A percentile compares a stretch with the other conserved stretches of the same genome.
phyloP scores from a whole-genome alignment of 2,888 invertebrate species.

The Polydrusus tereticollis region DNA sequence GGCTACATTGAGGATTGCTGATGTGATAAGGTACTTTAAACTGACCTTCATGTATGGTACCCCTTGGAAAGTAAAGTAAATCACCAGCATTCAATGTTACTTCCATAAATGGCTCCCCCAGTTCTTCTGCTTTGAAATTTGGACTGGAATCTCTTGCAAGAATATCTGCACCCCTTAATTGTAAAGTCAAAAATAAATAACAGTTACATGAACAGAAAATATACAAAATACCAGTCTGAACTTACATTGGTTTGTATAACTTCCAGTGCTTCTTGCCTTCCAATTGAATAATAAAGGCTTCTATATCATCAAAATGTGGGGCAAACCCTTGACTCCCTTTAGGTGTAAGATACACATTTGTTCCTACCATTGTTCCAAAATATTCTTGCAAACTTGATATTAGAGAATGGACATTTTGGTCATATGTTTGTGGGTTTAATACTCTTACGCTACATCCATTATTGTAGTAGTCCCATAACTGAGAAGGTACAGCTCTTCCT shows the following conservation, averaged over 20 bases:
- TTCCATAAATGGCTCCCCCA: conserved; percentile 86
- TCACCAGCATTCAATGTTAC: conserved; percentile 87
- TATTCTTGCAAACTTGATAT: conserved; percentile 89
- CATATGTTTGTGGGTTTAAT: conserved; percentile 91
- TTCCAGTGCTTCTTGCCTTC: conserved; percentile 97
- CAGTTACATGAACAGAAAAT: neutral
- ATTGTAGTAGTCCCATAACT: conserved; percentile 91
- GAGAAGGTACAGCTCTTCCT: conserved; percentile 80
- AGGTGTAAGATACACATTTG: conserved; percentile 96
- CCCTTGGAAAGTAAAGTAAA: conserved; percentile 92
- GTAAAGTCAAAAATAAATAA: conserved; percentile 7
- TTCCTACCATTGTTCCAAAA: conserved; percentile 94
- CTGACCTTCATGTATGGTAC: conserved; percentile 85
- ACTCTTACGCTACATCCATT: conserved; percentile 92
- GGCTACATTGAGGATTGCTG: neutral
- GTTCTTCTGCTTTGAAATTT: conserved; percentile 80
- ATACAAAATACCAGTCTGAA: neutral
- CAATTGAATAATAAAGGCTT: conserved; percentile 95
- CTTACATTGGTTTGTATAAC: conserved; percentile 82
- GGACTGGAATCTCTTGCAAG: conserved; percentile 87
- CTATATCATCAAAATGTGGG: conserved; percentile 99
- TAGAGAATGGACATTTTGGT: conserved; percentile 75
- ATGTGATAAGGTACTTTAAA: neutral
- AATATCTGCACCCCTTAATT: conserved; percentile 56
- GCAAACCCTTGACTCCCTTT: conserved; percentile 97